These are phyloP conservation scores for Rhadina sibilatrix DNA, from an alignment of 2,113 vertebrate genomes.

Conservation along the genomic window DNA sequence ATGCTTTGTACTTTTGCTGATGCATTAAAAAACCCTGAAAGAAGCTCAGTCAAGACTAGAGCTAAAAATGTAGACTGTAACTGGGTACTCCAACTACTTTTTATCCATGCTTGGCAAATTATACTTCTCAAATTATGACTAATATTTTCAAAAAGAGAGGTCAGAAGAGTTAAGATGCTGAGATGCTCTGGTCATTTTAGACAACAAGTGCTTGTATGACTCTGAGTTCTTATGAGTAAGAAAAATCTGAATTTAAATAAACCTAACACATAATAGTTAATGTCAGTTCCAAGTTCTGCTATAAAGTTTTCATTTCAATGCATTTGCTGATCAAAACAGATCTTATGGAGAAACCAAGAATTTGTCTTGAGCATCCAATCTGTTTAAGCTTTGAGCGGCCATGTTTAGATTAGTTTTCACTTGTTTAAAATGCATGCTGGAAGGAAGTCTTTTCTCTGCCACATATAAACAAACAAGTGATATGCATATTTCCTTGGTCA, in stretches of 20 bases:
- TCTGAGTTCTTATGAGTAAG: background rate
- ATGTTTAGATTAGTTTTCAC: background rate
- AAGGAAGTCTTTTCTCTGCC: background rate
- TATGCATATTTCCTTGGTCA: background rate
- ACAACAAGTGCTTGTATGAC: background rate
- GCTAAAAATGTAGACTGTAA: background rate
- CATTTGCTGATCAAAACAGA: background rate
- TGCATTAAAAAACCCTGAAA: background rate
- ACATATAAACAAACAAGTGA: background rate
- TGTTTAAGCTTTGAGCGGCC: background rate
- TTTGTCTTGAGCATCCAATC: background rate
- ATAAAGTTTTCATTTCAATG: background rate
- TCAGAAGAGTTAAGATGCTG: background rate
- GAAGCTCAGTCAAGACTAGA: background rate
- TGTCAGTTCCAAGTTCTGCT: background rate
- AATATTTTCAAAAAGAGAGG: background rate
- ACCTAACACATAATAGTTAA: background rate
- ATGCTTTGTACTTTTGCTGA: background rate
- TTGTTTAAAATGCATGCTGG: conserved; percentile 17
- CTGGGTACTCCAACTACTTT: background rate
- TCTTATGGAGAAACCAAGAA: background rate
- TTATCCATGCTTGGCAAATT: background rate
- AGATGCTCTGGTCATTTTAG: background rate
- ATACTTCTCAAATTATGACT: background rate
- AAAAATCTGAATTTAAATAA: background rate